phyloP scores from a whole-genome alignment of 2,113 vertebrate species.

The Thamnophis sirtalis region DNA sequence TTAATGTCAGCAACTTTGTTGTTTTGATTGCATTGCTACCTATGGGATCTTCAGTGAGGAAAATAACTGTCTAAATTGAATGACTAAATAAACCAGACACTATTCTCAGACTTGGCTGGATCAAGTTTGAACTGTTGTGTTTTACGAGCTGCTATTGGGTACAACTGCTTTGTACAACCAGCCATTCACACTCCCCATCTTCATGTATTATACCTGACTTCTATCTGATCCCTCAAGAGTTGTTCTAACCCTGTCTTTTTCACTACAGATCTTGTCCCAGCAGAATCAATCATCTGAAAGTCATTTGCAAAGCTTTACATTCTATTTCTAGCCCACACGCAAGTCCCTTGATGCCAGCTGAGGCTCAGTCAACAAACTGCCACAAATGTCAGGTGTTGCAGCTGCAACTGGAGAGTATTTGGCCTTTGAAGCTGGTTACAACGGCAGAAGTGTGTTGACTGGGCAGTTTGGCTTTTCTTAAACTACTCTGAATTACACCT shows the following conservation, averaged over 20 bases:
- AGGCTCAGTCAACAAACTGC: neutral
- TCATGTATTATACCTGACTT: neutral
- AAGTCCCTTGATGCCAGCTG: neutral
- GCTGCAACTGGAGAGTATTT: neutral
- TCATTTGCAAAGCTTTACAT: rapidly evolving
- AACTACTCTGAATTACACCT: neutral
- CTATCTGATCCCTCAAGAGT: neutral
- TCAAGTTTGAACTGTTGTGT: neutral
- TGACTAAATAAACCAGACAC: neutral
- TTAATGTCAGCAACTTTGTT: neutral
- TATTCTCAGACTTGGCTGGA: neutral
- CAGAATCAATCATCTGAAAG: neutral
- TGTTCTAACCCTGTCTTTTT: neutral
- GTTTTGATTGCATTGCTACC: neutral
- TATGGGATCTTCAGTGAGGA: neutral
- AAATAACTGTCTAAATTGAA: neutral
- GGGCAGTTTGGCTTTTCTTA: neutral
- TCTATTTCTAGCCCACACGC: neutral
- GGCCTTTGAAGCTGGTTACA: neutral
- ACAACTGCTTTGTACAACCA: neutral
- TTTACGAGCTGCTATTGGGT: neutral
- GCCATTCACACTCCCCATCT: too few species aligned
- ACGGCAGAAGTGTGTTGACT: neutral
- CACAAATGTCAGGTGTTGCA: slow-evolving; percentile 6
- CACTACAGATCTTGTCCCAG: neutral